Evolutionary conservation across 2,888 invertebrate genomes (phyloP), one percentile per base, ranked within the genome.

Genomic region (Chironomus riparius): DNA sequence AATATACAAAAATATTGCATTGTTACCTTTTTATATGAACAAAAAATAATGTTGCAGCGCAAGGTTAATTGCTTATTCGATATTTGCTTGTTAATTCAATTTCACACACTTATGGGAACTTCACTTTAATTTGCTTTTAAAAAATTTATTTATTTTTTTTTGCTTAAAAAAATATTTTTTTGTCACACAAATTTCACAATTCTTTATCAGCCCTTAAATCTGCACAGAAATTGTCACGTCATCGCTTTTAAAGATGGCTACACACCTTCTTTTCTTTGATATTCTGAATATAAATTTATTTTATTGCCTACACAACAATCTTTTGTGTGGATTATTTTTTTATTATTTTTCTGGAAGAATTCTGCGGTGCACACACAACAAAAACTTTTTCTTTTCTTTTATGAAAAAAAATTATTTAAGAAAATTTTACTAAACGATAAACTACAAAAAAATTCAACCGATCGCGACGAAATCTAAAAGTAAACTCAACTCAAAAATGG

Each of bases 191-290:
- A 18, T 56, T 56, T 15, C 56, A 56, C 56, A 56, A 56, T 2
- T 15, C 3, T 13, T 7, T 56, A 56, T 62, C 15, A 62, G 21
- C 22, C 15, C 12, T 22, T 18, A 62, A 62, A 62, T 62, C 15
- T 62, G 21, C 21, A 62, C 62, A 62, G 15, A 56, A 38, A 47
- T 21, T 69, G 72, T 56, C 72, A 72, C 72, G 72, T 72, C 72
- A 72, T 72, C 72, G 61, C 21, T 61, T 47, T 38, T 47, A 47
- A 72, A 72, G 72, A 72, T 72, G 72, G 72, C 72, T 72, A 61
- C 72, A 70, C 70, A 50, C 68, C 24, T 72, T 50, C 38, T 38
- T 38, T 28, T 28, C 5, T 5, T 28, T 28, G 28, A 28, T 38
- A 38, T 38, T 38, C 13, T 61, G 48, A n/a, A 48, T 72, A 72